phyloP scores from a whole-genome alignment of 1,140 invertebrate species.

The Brachionus asplanchnoidis region DNA sequence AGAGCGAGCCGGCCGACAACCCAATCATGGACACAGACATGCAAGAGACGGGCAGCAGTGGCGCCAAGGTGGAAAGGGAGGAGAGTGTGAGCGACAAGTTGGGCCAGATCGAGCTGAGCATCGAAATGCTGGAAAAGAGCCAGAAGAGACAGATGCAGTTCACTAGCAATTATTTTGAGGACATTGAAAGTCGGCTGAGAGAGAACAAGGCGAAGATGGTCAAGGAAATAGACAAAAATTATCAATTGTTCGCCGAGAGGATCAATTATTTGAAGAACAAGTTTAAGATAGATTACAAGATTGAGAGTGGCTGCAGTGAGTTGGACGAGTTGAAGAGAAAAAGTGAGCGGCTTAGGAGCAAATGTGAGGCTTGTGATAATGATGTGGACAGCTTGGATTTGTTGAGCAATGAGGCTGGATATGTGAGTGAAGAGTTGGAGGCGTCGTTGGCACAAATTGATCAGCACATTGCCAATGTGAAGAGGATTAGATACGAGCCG shows the following conservation, averaged over 20 bases:
- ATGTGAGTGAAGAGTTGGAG: not conserved
- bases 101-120: not conserved
- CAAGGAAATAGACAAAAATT: constrained; percentile 2
- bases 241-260: not conserved
- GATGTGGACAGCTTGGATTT: not conserved
- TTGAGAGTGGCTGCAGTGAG: not conserved
- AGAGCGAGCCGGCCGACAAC: not conserved
- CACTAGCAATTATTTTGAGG: not conserved
- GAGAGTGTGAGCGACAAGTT: not conserved
- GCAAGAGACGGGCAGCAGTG: not conserved
- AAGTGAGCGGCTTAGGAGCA: not conserved
- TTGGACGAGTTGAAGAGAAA: not conserved
- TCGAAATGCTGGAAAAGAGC: not conserved
- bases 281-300: not conserved
- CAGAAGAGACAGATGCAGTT: not conserved
- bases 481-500: constrained; percentile 1
- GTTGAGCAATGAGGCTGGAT: not conserved
- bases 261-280: constrained; percentile 20
- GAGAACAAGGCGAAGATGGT: not conserved
- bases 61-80: not conserved
- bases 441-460: not conserved
- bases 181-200: not conserved
- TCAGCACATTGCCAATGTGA: not conserved
- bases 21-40: not conserved
- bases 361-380: not conserved